Conservation (phyloP, 2,113 vertebrate species). For the Corydoras sp. region DNA sequence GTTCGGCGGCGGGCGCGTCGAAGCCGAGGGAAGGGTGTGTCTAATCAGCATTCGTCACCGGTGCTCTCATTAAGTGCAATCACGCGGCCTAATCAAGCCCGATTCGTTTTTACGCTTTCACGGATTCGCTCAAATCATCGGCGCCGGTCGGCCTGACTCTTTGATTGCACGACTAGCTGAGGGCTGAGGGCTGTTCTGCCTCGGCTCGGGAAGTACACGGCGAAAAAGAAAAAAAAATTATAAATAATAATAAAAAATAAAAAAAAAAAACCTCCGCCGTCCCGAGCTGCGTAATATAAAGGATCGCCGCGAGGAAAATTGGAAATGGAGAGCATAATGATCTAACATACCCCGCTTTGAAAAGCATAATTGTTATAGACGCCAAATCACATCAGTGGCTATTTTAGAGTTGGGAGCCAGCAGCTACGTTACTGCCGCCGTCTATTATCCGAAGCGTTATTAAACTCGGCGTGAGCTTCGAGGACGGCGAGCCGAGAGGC, state of each 20-base stretch:
- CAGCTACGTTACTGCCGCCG: slow-evolving; percentile 44
- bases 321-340: slow-evolving; percentile 39
- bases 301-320: slow-evolving; percentile 40
- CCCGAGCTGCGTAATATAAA: slow-evolving; percentile 40
- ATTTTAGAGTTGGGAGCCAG: slow-evolving; percentile 46
- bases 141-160: slow-evolving; percentile 52
- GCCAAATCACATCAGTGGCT: slow-evolving; percentile 47
- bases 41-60: slow-evolving; percentile 55
- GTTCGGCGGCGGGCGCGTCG: slow-evolving; percentile 31
- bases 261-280: neutral
- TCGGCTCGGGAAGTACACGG: slow-evolving; percentile 20
- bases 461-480: slow-evolving; percentile 32
- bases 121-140: slow-evolving; percentile 62
- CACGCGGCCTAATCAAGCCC: slow-evolving; percentile 65
- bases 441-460: slow-evolving; percentile 44
- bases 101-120: slow-evolving; percentile 59
- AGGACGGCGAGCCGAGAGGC: slow-evolving; percentile 25
- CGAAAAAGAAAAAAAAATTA: no score
- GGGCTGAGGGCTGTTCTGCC: slow-evolving; percentile 47
- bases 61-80: slow-evolving; percentile 65
- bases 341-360: slow-evolving; percentile 41
- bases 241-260: no score
- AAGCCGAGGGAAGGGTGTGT: slow-evolving; percentile 47
- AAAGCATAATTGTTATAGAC: slow-evolving; percentile 44
- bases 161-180: slow-evolving; percentile 58